Evolutionary conservation across 1,140 invertebrate species (phyloP), one percentile per base, ranked within the genome.

Genomic region (Lasioglossum baleicum): DNA sequence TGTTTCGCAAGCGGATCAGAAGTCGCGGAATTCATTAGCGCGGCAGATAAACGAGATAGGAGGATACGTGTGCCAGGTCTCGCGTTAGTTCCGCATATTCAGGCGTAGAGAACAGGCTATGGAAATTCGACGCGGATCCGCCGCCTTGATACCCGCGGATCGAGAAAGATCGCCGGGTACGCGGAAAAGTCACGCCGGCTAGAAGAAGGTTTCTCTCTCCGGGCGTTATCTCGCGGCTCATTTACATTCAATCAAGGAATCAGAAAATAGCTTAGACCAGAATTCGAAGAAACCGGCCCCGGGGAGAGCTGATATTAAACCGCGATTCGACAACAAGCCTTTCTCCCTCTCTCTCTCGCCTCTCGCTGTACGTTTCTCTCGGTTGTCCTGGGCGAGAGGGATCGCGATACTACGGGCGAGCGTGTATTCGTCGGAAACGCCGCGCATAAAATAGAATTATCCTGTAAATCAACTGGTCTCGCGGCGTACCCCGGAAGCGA

Each of bases 51-150:
- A 66, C 51, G 51, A 15, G 51, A 53, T 53, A 20, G 15, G 51
- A 53, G 17, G 15, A 20, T 53, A 53, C 51, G 17, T 53, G 17
- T 53, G 70, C 74, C 63, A 58, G 67, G 69, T 66, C 74, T 48
- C 61, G 69, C 63, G 53, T 48, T 15, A 76, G 84, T 83, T 86
- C 77, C 78, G 71, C 77, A 75, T 69, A 71, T 81, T 22, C 35
- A 65, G 63, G 63, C 63, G 40, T 17, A 15, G 63, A 65, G 20
- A 44, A 66, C 64, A 22, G 35, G 64, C 40, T 66, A 66, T 66
- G 65, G 65, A 67, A 67, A 67, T 67, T 44, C 42, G 22, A 26
- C 65, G 15, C 8, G 42, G 65, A 48, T 48, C 20, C 65, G 11
- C 20, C 10, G 42, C 13, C 20, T 42, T 1, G 40, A 60, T 71